Evolutionary conservation across 1,140 invertebrate genomes (phyloP).

Genomic region (Babylonia areolata): DNA sequence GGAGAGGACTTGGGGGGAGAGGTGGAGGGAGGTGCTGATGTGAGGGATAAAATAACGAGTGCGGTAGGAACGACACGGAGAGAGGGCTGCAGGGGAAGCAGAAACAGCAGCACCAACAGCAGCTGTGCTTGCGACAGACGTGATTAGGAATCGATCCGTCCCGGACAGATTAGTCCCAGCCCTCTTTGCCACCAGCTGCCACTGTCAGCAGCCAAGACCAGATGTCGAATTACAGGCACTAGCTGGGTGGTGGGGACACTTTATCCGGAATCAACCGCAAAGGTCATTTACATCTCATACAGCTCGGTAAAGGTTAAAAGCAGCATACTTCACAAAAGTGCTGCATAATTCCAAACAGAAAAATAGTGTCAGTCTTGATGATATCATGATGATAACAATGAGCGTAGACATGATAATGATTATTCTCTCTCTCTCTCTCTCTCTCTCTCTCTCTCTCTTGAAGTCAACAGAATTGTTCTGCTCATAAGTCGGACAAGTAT

Average conservation of each 20-base stretch:
- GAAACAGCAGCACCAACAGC: not conserved
- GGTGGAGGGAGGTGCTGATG: not conserved
- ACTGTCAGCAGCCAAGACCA: not conserved
- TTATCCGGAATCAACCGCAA: not conserved
- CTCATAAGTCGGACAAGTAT: no score
- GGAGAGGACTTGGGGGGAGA: not conserved
- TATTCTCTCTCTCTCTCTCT: no score
- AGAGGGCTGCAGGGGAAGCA: not conserved
- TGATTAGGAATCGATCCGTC: conserved; percentile 7
- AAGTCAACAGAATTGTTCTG: no score
- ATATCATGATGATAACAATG: no score
- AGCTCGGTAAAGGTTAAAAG: no score
- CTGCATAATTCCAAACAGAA: no score
- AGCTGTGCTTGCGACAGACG: conserved; percentile 1
- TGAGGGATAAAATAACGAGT: no score
- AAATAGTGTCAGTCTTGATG: no score
- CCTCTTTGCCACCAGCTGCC: conserved; percentile 5
- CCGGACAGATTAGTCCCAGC: not conserved
- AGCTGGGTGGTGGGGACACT: not conserved
- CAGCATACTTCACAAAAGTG: no score
- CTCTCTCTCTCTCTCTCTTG: no score
- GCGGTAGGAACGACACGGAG: not conserved
- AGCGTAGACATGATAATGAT: no score
- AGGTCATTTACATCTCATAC: not conserved
- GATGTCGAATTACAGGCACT: not conserved